Evolutionary conservation across 2,888 invertebrate species (phyloP).

Genomic region (Stenchaetothrips biformis): DNA sequence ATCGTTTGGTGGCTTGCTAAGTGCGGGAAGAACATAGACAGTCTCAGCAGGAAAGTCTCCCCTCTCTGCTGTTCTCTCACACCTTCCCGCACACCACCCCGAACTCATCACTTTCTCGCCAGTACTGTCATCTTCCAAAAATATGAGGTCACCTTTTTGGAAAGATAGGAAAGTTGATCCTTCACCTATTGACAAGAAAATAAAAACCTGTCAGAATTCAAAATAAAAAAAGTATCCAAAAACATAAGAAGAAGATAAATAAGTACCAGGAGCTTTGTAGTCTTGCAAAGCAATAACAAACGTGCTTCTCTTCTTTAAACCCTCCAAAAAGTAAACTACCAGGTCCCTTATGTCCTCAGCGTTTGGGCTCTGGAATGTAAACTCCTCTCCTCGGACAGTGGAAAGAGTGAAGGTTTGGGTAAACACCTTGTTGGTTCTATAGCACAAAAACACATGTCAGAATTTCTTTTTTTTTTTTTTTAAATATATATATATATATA

Average conservation of each 20-base stretch:
- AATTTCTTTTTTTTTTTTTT: too few relatives aligned
- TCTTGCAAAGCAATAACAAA: constrained; percentile 94
- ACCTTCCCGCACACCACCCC: constrained; percentile 80
- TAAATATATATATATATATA: too few relatives aligned
- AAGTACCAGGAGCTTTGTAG: constrained; percentile 71
- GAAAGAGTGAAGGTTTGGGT: constrained; percentile 93
- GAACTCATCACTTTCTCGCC: constrained; percentile 90
- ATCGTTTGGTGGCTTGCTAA: constrained; percentile 90
- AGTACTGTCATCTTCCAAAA: constrained; percentile 88
- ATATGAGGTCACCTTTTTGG: constrained; percentile 91
- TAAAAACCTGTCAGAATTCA: not conserved
- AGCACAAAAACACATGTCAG: not conserved
- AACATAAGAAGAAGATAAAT: not conserved
- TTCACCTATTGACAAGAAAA: constrained; percentile 55
- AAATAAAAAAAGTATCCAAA: not conserved
- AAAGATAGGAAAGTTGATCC: constrained; percentile 89
- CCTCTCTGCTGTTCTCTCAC: constrained; percentile 78
- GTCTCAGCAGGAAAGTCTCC: constrained; percentile 97
- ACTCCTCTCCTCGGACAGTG: constrained; percentile 95
- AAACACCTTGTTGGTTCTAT: constrained; percentile 86
- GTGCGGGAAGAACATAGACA: constrained; percentile 92
- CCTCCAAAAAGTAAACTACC: constrained; percentile 95
- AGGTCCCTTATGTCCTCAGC: constrained; percentile 96
- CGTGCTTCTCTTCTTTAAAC: constrained; percentile 85
- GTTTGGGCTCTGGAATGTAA: constrained; percentile 98